phyloP scores from a whole-genome alignment of 2,113 vertebrate genomes.

The Caranx melampygus region DNA sequence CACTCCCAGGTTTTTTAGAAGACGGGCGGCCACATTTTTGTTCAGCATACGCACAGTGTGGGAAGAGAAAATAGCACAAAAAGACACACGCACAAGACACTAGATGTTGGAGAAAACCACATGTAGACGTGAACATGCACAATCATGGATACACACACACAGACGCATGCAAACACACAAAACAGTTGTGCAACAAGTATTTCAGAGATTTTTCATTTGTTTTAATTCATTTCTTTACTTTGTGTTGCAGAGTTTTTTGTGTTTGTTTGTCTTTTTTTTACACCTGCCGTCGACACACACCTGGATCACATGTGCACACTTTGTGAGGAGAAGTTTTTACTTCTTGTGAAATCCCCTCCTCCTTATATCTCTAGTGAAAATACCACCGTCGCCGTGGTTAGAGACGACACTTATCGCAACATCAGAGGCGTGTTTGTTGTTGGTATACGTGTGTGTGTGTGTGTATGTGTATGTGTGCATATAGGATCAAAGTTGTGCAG shows the following conservation, averaged over 20 bases:
- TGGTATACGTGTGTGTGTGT: slow-evolving; percentile 32
- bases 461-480: slow-evolving; percentile 29
- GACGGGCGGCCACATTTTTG: slow-evolving; percentile 47
- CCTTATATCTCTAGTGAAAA: slow-evolving; percentile 33
- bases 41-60: neutral
- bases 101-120: neutral
- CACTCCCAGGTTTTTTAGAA: slow-evolving; percentile 52
- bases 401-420: slow-evolving; percentile 60
- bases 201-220: slow-evolving; percentile 8
- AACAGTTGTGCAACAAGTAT: neutral
- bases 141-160: neutral
- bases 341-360: slow-evolving; percentile 67
- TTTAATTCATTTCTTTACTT: slow-evolving; percentile 8
- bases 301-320: slow-evolving; percentile 41
- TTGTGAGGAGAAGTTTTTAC: slow-evolving; percentile 16
- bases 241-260: slow-evolving; percentile 4
- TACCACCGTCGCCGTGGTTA: slow-evolving; percentile 48
- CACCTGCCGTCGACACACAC: slow-evolving; percentile 15
- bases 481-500: slow-evolving; percentile 36
- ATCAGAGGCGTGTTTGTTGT: slow-evolving; percentile 45
- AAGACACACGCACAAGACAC: slow-evolving; percentile 3
- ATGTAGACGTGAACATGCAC: slow-evolving; percentile 12
- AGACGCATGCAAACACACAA: neutral
- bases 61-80: slow-evolving; percentile 18
- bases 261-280: neutral